Percentiles rank a stretch among this genome's conserved stretches.
Evolutionary conservation across 2,888 invertebrate genomes (phyloP).

Genomic region (Anaspis maculata): DNA sequence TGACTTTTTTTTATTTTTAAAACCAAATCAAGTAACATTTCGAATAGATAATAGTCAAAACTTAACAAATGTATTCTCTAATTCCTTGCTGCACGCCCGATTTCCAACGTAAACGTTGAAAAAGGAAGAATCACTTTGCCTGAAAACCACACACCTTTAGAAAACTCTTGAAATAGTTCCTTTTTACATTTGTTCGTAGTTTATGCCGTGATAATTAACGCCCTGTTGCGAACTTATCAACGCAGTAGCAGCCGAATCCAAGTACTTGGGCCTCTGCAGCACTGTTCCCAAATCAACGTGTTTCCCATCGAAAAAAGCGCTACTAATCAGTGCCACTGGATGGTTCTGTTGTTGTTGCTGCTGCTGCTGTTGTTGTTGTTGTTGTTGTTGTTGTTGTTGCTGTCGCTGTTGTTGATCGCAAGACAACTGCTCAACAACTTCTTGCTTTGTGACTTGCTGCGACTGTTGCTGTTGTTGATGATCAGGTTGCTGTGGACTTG

Average conservation of each 20-base stretch:
- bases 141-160: too few species aligned
- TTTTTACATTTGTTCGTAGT: conserved; percentile 71
- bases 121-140: too few species aligned
- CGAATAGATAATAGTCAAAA: too few species aligned
- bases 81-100: too few species aligned
- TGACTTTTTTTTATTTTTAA: too few species aligned
- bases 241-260: conserved; percentile 23
- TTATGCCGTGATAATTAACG: conserved; percentile 65
- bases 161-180: too few species aligned
- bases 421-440: neutral
- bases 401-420: conserved; percentile 14
- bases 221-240: conserved; percentile 40
- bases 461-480: conserved; percentile 16
- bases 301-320: conserved; percentile 58
- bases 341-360: conserved; percentile 32
- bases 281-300: conserved; percentile 61
- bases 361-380: conserved; percentile 23
- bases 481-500: conserved; percentile 12
- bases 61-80: too few species aligned
- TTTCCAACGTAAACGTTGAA: too few species aligned
- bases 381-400: conserved; percentile 15
- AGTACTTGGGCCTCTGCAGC: conserved; percentile 41
- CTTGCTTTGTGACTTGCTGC: conserved; percentile 6
- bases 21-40: too few species aligned
- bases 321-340: conserved; percentile 57